Evolutionary conservation across 2,888 invertebrate genomes (phyloP), one percentile per base, ranked within the genome.

Genomic region (Xanthia togata): DNA sequence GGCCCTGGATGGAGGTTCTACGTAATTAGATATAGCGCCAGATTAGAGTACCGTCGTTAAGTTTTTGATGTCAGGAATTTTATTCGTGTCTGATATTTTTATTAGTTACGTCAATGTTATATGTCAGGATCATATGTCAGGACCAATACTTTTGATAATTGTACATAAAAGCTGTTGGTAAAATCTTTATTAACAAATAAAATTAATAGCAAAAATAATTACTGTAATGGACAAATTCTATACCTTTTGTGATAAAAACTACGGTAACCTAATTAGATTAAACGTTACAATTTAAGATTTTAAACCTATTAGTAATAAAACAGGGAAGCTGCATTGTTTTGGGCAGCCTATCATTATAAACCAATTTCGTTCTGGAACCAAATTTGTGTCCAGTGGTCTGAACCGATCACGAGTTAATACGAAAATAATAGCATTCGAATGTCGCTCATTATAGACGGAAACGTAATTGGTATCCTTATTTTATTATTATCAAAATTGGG

Each of bases 371-470:
- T 87, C 88, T 88, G 87, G 85, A 91, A 92, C 93, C 93, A 92
- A 91, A 91, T 92, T 89, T 86, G 84, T 91, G 90, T 91, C 92
- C 94, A 92, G 94, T 92, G 94, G 94, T 93, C 90, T 89, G 90
- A 91, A 92, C 91, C 94, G 92, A 94, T 95, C 93, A 91, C 89
- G 89, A 93, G 92, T 93, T 96, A 96, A 96, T 96, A 93, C 88
- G 95, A 95, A 95, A 94, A 96, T 96, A 96, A 96, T 95, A 94
- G 93, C 93, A 91, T 93, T 92, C 91, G 93, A 93, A 94, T 93
- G 91, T 92, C 90, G 89, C 91, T 93, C 91, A 94, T 95, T 94
- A 93, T 91, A 86, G 89, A 84, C 85, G 90, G 92, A 90, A 92
- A 91, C 88, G 85, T 93, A 92, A 94, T 93, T 91, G 89, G 85